A percentile compares a stretch with the other conserved stretches of the same genome.
phyloP scores from a whole-genome alignment of 2,888 invertebrate species.

The Drosophila melanosoma region DNA sequence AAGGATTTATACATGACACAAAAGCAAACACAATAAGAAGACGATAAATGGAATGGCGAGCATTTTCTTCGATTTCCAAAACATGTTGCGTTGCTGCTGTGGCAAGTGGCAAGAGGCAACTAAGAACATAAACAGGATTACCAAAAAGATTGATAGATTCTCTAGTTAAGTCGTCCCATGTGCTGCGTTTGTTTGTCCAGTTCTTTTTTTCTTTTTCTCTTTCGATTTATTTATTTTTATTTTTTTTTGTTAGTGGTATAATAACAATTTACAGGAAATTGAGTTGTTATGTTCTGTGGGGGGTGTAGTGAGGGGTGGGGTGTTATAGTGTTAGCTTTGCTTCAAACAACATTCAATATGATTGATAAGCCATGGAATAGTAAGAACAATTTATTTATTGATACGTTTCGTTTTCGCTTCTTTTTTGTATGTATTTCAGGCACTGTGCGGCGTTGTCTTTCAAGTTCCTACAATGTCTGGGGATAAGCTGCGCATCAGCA shows the following conservation, averaged over 20 bases:
- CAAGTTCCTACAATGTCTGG: slow-evolving; percentile 96
- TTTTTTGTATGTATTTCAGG: slow-evolving; percentile 87
- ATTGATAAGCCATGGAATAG: slow-evolving; percentile 63
- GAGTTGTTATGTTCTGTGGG: slow-evolving; percentile 54
- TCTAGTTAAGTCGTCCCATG: slow-evolving; percentile 37
- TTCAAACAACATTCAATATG: slow-evolving; percentile 42
- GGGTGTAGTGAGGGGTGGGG: background rate
- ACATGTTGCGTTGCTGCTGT: slow-evolving; percentile 24
- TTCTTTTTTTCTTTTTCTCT: slow-evolving; percentile 1
- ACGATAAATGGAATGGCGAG: slow-evolving; percentile 37
- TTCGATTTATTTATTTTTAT: slow-evolving; percentile 1
- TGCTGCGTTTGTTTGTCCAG: slow-evolving; percentile 45
- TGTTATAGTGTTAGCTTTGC: background rate
- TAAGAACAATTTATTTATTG: slow-evolving; percentile 70
- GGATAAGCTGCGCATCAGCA: slow-evolving; percentile 92
- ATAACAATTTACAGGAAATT: slow-evolving; percentile 62
- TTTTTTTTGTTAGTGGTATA: slow-evolving; percentile 13
- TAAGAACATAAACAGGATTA: slow-evolving; percentile 76
- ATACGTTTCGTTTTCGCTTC: slow-evolving; percentile 65
- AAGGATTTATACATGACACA: slow-evolving; percentile 77
- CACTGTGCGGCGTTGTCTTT: slow-evolving; percentile 95
- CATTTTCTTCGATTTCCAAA: slow-evolving; percentile 7
- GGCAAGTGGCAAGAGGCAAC: slow-evolving; percentile 33
- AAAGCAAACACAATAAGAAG: slow-evolving; percentile 52
- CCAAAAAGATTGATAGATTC: slow-evolving; percentile 77